phyloP scores from a whole-genome alignment of 1,140 invertebrate genomes.

The Episyrphus balteatus region DNA sequence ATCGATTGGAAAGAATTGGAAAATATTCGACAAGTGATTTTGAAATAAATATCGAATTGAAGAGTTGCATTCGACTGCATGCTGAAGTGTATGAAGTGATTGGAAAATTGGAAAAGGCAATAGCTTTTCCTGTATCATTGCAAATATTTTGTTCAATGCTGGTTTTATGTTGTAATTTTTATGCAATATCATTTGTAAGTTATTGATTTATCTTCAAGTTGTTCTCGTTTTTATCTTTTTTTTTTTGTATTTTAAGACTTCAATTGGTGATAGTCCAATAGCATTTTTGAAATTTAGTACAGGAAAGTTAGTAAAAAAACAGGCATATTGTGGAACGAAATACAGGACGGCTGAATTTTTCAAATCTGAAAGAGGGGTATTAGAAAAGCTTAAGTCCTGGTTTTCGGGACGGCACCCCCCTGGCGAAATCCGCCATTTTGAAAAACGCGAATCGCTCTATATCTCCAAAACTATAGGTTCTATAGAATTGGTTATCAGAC shows the following conservation, averaged over 20 bases:
- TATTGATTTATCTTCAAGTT: not conserved
- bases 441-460: too few relatives aligned
- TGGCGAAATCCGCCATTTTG: too few relatives aligned
- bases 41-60: conserved; percentile 8
- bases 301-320: too few relatives aligned
- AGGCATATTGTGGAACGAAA: too few relatives aligned
- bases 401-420: too few relatives aligned
- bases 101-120: conserved; percentile 11
- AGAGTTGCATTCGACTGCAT: conserved; percentile 14
- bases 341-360: too few relatives aligned
- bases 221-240: conserved; percentile 1
- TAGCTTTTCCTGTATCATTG: conserved; percentile 22
- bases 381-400: too few relatives aligned
- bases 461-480: too few relatives aligned
- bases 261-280: not conserved
- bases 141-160: conserved; percentile 26
- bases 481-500: too few relatives aligned
- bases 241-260: conserved; percentile 14
- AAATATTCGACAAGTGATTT: not conserved
- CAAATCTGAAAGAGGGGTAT: too few relatives aligned
- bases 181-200: conserved; percentile 24
- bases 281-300: conserved; percentile 16
- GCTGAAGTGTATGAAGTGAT: conserved; percentile 13
- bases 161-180: conserved; percentile 28
- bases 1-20: conserved; percentile 14